phyloP scores from a whole-genome alignment of 2,113 vertebrate genomes.

The Perca schrenkii region DNA sequence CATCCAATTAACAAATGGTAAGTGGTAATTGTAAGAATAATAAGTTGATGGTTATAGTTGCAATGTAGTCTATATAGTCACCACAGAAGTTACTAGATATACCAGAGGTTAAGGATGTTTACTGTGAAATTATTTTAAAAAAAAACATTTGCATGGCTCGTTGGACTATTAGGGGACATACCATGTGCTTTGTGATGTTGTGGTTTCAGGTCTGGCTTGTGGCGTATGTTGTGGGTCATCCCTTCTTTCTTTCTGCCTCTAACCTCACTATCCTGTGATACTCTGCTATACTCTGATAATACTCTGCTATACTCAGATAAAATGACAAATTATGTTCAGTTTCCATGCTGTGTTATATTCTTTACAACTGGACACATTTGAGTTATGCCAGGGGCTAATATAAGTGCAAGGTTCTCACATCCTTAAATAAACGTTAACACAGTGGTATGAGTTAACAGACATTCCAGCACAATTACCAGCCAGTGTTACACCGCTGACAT shows the following conservation, averaged over 20 bases:
- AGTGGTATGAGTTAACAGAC: conserved; percentile 75
- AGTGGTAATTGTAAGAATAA: conserved; percentile 2
- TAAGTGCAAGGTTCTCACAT: conserved; percentile 61
- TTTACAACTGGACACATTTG: conserved; percentile 38
- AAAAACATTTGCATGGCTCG: conserved; percentile 22
- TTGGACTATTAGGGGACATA: conserved; percentile 19
- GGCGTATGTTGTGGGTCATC: conserved; percentile 33
- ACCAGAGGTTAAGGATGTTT: conserved; percentile 10
- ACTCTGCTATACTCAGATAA: neutral
- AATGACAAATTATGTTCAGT: conserved; percentile 16
- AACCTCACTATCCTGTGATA: neutral
- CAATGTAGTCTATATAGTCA: neutral
- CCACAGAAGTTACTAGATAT: neutral
- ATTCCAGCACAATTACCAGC: conserved; percentile 72
- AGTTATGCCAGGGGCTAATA: conserved; percentile 59
- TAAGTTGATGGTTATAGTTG: conserved; percentile 6
- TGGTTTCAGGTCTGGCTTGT: conserved; percentile 56
- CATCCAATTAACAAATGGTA: conserved; percentile 1
- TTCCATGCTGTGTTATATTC: conserved; percentile 39
- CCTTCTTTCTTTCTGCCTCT: conserved; percentile 3
- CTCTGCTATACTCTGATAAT: neutral
- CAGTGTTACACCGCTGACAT: conserved; percentile 74
- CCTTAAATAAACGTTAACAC: conserved; percentile 80
- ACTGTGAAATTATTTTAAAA: neutral
- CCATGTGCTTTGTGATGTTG: conserved; percentile 47